Conservation (phyloP, 2,888 invertebrate genomes). For the Synanthedon andrenaeformis region DNA sequence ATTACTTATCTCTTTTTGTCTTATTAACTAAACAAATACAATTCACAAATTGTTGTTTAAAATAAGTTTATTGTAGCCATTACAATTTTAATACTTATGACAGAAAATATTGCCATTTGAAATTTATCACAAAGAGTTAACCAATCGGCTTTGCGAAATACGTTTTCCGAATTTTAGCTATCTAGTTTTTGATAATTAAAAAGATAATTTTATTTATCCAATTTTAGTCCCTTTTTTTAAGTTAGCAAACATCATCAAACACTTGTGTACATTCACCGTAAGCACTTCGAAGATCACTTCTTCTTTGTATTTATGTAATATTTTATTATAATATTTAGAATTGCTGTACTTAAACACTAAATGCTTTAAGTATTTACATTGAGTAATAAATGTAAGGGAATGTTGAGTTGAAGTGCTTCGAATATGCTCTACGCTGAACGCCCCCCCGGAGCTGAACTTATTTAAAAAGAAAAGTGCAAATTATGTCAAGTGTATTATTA, state of each 20-base stretch:
- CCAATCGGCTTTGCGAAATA: too few relatives aligned
- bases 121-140: too few relatives aligned
- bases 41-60: too few relatives aligned
- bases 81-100: too few relatives aligned
- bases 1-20: too few relatives aligned
- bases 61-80: too few relatives aligned
- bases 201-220: too few relatives aligned
- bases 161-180: too few relatives aligned
- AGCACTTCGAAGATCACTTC: slow-evolving; percentile 44
- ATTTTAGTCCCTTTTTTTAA: too few relatives aligned
- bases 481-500: slow-evolving; percentile 56
- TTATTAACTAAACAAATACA: too few relatives aligned
- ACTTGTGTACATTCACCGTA: slow-evolving; percentile 35
- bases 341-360: not conserved
- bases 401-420: slow-evolving; percentile 48
- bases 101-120: too few relatives aligned
- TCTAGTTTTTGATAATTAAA: too few relatives aligned
- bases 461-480: slow-evolving; percentile 53
- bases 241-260: not conserved
- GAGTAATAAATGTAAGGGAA: not conserved
- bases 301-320: not conserved
- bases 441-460: slow-evolving; percentile 62
- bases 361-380: slow-evolving; percentile 2
- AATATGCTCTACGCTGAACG: slow-evolving; percentile 59
- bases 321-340: not conserved